Base-by-base conservation (phyloP, 2,888 invertebrate species). In the Nesidiocoris tenuis region DNA sequence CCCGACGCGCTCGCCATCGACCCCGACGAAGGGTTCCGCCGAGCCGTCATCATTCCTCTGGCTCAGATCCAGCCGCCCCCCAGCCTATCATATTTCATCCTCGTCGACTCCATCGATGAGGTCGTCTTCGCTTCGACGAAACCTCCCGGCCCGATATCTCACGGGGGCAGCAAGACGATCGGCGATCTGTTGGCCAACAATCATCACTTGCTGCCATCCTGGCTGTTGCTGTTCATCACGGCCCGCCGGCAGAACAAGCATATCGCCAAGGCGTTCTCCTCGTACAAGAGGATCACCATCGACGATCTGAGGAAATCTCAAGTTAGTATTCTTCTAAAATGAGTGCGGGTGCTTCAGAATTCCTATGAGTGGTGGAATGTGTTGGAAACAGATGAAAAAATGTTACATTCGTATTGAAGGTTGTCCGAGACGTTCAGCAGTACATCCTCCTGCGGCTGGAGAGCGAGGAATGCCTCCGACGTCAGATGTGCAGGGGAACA, bases 41-140 rank as follows among this genome's bases (percentile, higher is more conserved):
- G 93, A 81, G 93, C 95, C 0, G 86, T 97, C 0, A 85, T 97
- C 18, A 93, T 94, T 81, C 97, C 97, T 0, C 85, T 98, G 24
- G 84, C 94, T 59, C 93, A 95, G 82, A 88, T 96, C 5, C 92
- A 91, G 76, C 96, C 96, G 0, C 95, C 96, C 0, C 96, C 96
- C 0, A 93, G 94, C 82, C 92, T 92, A 76, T 91, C 91, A 19
- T 85, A 95, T 75, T 91, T 96, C 81, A 86, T 97, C 61, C 84
- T 97, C 5, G 94, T 97, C 0, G 98, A 98, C 82, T 96, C 95
- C 0, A 92, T 97, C 21, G 96, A 97, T 82, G 96, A 97, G 82
- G 75, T 64, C 56, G 77, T 75, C 7, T 74, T 66, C 19, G 55
- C 75, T 0, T 70, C 76, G 18, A 70, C 77, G 1, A 72, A 75